Percentiles rank a stretch among this genome's conserved stretches.
Evolutionary conservation across 1,140 invertebrate genomes (phyloP).

Genomic region (Campoletis sonorensis): DNA sequence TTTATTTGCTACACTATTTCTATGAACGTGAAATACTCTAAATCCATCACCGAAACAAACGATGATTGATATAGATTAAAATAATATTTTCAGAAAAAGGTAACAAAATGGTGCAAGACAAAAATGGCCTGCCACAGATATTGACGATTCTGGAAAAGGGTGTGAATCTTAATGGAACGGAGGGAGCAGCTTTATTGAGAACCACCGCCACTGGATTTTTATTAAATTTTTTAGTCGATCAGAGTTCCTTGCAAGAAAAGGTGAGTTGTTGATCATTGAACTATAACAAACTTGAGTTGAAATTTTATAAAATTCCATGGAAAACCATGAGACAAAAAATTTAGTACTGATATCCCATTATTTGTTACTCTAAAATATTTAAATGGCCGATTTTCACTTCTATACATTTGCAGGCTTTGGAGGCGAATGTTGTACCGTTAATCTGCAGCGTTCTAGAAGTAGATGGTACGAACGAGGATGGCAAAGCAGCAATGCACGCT

Average conservation of each 20-base stretch:
- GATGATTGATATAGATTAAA: neutral
- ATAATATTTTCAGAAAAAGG: slow-evolving; percentile 66
- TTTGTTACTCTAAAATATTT: no score
- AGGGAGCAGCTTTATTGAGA: slow-evolving; percentile 66
- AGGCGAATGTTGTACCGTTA: slow-evolving; percentile 82
- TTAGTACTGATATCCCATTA: no score
- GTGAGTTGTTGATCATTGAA: slow-evolving; percentile 47
- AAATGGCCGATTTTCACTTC: no score
- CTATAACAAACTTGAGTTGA: no score
- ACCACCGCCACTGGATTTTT: slow-evolving; percentile 83
- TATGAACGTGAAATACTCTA: neutral
- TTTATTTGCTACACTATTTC: no score
- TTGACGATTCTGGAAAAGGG: slow-evolving; percentile 63
- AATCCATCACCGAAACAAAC: neutral
- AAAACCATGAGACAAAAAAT: no score
- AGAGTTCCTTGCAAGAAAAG: slow-evolving; percentile 80
- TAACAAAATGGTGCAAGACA: slow-evolving; percentile 80
- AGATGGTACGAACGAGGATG: slow-evolving; percentile 67
- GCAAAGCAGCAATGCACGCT: slow-evolving; percentile 82
- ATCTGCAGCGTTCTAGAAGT: slow-evolving; percentile 77
- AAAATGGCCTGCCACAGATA: slow-evolving; percentile 77
- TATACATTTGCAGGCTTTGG: slow-evolving; percentile 76
- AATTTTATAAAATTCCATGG: no score
- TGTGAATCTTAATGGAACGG: slow-evolving; percentile 56
- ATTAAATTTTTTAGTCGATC: slow-evolving; percentile 87